phyloP scores from a whole-genome alignment of 2,113 vertebrate species.

The Choloepus hoffmanni region DNA sequence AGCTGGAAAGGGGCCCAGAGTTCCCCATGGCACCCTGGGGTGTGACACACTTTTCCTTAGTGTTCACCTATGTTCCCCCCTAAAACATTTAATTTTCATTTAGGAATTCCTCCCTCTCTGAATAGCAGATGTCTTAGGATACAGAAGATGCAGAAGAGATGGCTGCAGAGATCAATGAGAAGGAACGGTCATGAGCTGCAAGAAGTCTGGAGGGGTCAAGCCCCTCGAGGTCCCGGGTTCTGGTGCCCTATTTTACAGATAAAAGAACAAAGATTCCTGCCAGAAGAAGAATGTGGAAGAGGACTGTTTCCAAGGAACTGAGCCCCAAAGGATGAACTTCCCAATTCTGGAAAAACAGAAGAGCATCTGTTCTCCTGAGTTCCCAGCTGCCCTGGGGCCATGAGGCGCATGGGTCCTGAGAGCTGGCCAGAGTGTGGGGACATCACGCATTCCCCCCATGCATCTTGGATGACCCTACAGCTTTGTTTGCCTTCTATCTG shows the following conservation, averaged over 20 bases:
- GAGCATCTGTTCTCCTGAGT: rapidly evolving
- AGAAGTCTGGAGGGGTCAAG: not conserved
- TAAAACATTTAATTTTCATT: not conserved
- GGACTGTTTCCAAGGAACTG: not conserved
- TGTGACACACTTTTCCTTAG: not conserved
- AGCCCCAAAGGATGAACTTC: not conserved
- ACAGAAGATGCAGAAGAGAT: not conserved
- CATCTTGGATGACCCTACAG: not conserved
- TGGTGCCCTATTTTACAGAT: not conserved
- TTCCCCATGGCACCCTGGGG: not conserved
- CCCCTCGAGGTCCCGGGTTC: not conserved
- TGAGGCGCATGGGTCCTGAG: not conserved
- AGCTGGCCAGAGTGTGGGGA: no score
- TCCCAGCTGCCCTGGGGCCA: not conserved
- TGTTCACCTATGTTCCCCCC: not conserved
- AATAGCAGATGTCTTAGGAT: not conserved
- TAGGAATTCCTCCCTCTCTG: not conserved
- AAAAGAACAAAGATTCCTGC: not conserved
- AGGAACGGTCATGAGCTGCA: not conserved
- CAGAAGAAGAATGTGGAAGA: not conserved
- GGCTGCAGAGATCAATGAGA: not conserved
- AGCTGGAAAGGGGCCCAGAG: not conserved
- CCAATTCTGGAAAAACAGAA: not conserved
- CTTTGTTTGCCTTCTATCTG: not conserved
- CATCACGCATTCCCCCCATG: not conserved